Conservation (phyloP, 2,113 vertebrate species). For the Isichthys henryi region DNA sequence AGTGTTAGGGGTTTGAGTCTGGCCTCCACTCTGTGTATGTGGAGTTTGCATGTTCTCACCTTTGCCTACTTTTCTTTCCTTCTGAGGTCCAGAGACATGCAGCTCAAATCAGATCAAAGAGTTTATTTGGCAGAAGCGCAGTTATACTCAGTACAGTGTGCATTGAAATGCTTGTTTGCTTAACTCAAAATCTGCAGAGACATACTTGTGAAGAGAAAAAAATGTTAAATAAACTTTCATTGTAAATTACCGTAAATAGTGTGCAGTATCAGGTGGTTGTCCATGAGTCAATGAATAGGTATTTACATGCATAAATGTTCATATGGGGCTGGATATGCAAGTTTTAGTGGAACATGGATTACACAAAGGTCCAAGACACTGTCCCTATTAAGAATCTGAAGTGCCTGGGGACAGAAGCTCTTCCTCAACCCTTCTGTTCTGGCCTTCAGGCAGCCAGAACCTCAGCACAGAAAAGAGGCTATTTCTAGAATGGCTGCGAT, state of each 20-base stretch:
- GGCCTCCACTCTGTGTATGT: neutral
- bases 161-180: neutral
- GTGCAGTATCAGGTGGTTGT: neutral
- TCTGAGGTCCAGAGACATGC: no score
- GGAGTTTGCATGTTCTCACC: neutral
- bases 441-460: neutral
- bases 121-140: neutral
- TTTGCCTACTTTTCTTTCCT: neutral
- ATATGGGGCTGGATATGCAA: neutral
- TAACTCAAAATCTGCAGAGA: neutral
- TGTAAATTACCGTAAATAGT: neutral
- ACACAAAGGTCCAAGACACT: neutral
- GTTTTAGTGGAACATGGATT: neutral
- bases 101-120: neutral
- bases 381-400: neutral
- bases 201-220: neutral
- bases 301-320: neutral
- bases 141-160: neutral
- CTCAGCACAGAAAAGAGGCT: neutral
- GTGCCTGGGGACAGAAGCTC: neutral
- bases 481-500: neutral
- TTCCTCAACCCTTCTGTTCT: neutral
- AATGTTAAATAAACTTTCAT: neutral
- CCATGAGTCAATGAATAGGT: neutral
- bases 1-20: neutral